Conservation (phyloP, 2,888 invertebrate genomes). For the Acrobasis repandana region DNA sequence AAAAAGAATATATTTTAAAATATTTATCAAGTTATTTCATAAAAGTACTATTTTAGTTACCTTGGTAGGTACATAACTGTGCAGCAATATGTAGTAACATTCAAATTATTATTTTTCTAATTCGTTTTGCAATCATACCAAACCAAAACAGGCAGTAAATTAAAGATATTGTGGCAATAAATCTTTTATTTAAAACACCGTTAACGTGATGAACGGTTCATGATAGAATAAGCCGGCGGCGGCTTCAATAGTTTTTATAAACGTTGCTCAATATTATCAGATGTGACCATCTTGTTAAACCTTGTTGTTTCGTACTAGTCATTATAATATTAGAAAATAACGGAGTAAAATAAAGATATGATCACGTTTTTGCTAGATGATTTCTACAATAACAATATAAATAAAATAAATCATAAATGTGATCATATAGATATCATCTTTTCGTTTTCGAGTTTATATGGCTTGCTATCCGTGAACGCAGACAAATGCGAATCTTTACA, state of each 20-base stretch:
- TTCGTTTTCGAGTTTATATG: too few species aligned
- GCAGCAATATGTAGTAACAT: background rate
- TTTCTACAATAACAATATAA: background rate
- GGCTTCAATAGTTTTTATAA: constrained; percentile 17
- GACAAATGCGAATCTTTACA: too few species aligned
- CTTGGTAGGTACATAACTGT: too few species aligned
- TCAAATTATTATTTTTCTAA: background rate
- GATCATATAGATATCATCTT: too few species aligned
- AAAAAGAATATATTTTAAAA: too few species aligned
- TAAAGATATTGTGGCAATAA: constrained; percentile 15
- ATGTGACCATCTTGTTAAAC: constrained; percentile 7
- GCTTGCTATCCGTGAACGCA: too few species aligned
- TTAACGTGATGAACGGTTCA: constrained; percentile 19
- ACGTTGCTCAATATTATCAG: constrained; percentile 19
- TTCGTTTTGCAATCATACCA: background rate
- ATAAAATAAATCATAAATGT: too few species aligned
- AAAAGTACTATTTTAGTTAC: too few species aligned
- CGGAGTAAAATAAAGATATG: background rate
- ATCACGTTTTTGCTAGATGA: background rate
- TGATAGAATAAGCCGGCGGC: constrained; percentile 21
- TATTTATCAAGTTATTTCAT: too few species aligned
- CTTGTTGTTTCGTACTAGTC: background rate
- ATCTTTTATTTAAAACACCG: constrained; percentile 21
- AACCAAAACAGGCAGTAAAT: constrained; percentile 1
- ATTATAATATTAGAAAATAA: constrained; percentile 10